Conservation (phyloP, 2,888 invertebrate genomes). For the Dexiosoma caninum region DNA sequence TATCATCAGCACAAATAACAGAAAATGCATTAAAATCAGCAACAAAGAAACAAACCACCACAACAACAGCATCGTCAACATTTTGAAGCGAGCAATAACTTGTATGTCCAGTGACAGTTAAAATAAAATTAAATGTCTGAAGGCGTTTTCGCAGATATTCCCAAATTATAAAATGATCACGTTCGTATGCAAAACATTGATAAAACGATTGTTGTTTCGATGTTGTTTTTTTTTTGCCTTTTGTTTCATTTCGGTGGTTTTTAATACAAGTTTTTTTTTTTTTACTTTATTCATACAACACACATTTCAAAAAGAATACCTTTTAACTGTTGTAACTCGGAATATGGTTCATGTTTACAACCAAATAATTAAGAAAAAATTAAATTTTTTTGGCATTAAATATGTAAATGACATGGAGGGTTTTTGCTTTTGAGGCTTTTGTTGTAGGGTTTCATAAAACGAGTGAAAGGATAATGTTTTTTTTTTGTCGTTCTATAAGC, state of each 20-base stretch:
- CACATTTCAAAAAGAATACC: background rate
- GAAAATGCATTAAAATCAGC: background rate
- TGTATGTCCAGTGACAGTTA: slow-evolving; percentile 45
- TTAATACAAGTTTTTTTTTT: background rate
- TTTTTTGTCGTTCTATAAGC: background rate
- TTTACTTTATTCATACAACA: no score
- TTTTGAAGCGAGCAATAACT: background rate
- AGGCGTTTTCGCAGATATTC: slow-evolving; percentile 65
- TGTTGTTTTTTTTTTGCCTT: background rate
- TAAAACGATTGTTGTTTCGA: slow-evolving; percentile 27
- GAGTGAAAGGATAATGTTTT: slow-evolving; percentile 9
- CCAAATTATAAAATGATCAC: slow-evolving; percentile 39
- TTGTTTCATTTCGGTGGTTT: background rate
- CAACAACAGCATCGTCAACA: background rate
- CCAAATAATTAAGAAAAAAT: background rate
- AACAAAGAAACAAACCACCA: no score
- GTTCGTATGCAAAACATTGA: slow-evolving; percentile 36
- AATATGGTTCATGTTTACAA: slow-evolving; percentile 6
- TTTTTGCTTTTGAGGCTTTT: background rate
- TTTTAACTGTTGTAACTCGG: slow-evolving; percentile 12
- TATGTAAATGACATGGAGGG: slow-evolving; percentile 13
- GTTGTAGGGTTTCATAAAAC: background rate
- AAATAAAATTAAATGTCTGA: slow-evolving; percentile 53
- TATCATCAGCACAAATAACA: background rate
- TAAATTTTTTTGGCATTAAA: background rate